Percentiles rank a stretch among this genome's conserved stretches.
phyloP scores from a whole-genome alignment of 1,140 invertebrate species.

The Eriocheir sinensis region DNA sequence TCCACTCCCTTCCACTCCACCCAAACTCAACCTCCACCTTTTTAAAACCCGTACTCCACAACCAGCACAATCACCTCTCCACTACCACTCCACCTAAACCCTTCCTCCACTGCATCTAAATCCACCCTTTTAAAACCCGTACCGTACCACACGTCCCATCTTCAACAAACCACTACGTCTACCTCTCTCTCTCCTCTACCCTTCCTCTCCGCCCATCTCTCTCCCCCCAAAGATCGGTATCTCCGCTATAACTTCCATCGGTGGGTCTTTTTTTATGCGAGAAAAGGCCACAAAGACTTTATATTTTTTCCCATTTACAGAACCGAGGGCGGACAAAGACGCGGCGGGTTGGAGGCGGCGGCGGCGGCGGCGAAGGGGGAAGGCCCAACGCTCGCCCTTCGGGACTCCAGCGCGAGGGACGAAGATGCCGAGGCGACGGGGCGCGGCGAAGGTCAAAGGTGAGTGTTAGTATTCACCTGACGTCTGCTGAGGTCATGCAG shows the following conservation, averaged over 20 bases:
- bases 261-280: conserved; percentile 31
- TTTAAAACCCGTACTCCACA: background rate
- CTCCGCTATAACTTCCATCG: conserved; percentile 32
- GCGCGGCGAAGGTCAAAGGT: conserved; percentile 46
- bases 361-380: background rate
- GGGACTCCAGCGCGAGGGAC: background rate
- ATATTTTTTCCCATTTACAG: conserved; percentile 65
- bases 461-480: conserved; percentile 69
- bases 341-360: background rate
- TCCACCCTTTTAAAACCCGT: background rate
- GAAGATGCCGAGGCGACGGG: background rate
- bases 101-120: background rate
- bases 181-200: background rate
- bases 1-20: background rate
- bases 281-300: conserved; percentile 64
- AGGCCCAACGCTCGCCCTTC: conserved; percentile 35
- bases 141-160: background rate
- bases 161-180: background rate
- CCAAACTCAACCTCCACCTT: background rate
- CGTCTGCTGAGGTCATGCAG: conserved; percentile 60
- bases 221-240: conserved; percentile 2
- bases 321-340: conserved; percentile 63
- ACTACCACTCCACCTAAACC: background rate
- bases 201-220: background rate
- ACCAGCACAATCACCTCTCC: background rate